Percentiles rank a stretch among this genome's conserved stretches.
Evolutionary conservation across 2,113 vertebrate genomes (phyloP).

Genomic region (Pangasianodon gigas): DNA sequence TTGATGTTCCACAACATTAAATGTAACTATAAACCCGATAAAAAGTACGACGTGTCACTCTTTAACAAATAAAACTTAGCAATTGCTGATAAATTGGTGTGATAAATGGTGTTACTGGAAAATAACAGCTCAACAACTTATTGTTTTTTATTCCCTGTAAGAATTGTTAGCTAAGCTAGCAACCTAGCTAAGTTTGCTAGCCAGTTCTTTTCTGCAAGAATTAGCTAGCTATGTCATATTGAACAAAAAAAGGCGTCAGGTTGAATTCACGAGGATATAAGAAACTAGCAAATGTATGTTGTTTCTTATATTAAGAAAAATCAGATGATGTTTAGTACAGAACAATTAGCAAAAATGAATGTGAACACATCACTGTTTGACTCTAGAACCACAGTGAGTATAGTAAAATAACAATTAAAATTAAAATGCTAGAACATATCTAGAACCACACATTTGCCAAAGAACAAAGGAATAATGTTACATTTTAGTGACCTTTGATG

Average conservation of each 20-base stretch:
- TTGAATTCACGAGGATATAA: neutral
- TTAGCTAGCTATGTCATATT: neutral
- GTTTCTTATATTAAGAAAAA: neutral
- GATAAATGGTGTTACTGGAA: neutral
- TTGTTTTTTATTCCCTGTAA: neutral
- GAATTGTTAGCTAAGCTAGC: neutral
- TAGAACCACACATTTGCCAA: neutral
- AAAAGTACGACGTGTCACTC: neutral
- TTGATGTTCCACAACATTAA: no score
- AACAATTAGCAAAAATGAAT: neutral
- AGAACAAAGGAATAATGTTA: neutral
- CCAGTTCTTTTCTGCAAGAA: neutral
- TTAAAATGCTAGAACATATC: neutral
- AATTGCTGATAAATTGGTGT: neutral
- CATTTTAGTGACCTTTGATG: neutral
- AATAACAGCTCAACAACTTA: neutral
- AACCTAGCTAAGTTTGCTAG: neutral
- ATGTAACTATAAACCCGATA: neutral
- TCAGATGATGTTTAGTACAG: neutral
- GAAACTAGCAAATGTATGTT: neutral
- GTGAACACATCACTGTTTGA: no score
- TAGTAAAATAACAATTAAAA: neutral
- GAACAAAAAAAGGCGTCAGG: neutral
- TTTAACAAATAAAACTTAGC: neutral
- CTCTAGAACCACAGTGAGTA: no score